A percentile compares a stretch with the other conserved stretches of the same genome.
Evolutionary conservation across 2,888 invertebrate species (phyloP).

Genomic region (Papilio demoleus): DNA sequence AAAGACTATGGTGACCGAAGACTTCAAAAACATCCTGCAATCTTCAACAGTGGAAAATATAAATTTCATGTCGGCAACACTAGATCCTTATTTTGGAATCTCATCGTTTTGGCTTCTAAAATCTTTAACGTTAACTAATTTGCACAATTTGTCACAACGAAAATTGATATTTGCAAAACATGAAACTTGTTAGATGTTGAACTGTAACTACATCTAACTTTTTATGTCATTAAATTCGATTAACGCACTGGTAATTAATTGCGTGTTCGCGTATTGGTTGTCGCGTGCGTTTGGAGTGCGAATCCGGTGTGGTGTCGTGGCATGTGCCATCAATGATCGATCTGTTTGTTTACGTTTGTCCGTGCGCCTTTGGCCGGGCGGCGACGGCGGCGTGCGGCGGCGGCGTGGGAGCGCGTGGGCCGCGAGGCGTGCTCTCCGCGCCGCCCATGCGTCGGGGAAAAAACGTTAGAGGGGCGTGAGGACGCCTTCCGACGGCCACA

Average conservation of each 20-base stretch:
- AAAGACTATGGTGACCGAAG: conserved; percentile 66
- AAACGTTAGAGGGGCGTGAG: conserved; percentile 77
- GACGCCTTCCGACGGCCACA: conserved; percentile 65
- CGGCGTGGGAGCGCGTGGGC: conserved; percentile 76
- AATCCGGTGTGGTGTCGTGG: conserved; percentile 11
- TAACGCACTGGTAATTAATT: conserved; percentile 9
- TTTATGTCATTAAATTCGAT: neutral
- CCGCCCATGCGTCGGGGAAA: conserved; percentile 78
- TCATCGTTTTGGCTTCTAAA: conserved; percentile 73
- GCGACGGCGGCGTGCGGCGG: conserved; percentile 62
- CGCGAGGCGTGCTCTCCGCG: conserved; percentile 74
- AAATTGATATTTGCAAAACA: neutral
- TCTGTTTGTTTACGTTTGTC: conserved; percentile 37
- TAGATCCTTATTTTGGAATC: conserved; percentile 67
- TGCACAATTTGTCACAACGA: conserved; percentile 17
- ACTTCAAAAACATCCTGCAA: conserved; percentile 73
- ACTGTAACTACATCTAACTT: no score
- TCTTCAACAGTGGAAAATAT: conserved; percentile 58
- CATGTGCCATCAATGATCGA: conserved; percentile 27
- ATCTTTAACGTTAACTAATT: conserved; percentile 43
- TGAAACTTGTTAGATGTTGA: neutral
- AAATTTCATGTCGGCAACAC: conserved; percentile 80
- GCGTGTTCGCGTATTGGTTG: conserved; percentile 17
- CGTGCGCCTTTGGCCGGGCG: conserved; percentile 49
- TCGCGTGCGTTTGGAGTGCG: conserved; percentile 25